Evolutionary conservation across 2,888 invertebrate genomes (phyloP), one percentile per base, ranked within the genome.

Genomic region (Harpalus rufipes): DNA sequence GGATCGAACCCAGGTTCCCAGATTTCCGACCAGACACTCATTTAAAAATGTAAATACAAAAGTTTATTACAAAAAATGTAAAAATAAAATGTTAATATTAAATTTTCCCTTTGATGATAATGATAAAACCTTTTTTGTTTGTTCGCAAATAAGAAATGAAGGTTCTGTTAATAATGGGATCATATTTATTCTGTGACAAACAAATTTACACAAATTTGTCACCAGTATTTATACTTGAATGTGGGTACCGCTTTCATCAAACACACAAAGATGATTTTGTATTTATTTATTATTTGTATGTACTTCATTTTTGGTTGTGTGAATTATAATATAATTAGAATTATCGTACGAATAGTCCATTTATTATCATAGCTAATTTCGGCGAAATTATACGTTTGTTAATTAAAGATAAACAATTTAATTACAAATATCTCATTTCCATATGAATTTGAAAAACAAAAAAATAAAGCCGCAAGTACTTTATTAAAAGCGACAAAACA

Each of bases 371-470:
- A 16, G 14, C n/a, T 16, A 14, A 16, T 59, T 16, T 59, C 3
- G n/a, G 6, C 3, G 0, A 56, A 56, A 10, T 56, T 56, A 56
- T 56, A 56, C 56, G 6, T 7, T 16, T 51, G 59, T 59, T 59
- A 59, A 59, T 59, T 59, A 59, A 59, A 59, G 59, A 59, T 59
- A 59, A 59, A 59, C 59, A 59, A 16, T 59, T 12, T 59, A 12
- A 59, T 59, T 59, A 59, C 16, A 59, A 59, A 59, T 16, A 16
- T 59, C 16, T 12, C 59, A 56, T 10, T 32, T 32, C 5, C 32
- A 32, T 32, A 32, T 0, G 56, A 56, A 56, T n/a, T 56, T 56
- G 56, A n/a, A 56, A n/a, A 2, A 56, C 56, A 56, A 56, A 10
- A 10, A n/a, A 56, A 56, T 32, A 32, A 32, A 32, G 32, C 32